These are phyloP conservation scores for Catagonus wagneri DNA, from an alignment of 2,113 vertebrate species.

Conservation along the genomic window DNA sequence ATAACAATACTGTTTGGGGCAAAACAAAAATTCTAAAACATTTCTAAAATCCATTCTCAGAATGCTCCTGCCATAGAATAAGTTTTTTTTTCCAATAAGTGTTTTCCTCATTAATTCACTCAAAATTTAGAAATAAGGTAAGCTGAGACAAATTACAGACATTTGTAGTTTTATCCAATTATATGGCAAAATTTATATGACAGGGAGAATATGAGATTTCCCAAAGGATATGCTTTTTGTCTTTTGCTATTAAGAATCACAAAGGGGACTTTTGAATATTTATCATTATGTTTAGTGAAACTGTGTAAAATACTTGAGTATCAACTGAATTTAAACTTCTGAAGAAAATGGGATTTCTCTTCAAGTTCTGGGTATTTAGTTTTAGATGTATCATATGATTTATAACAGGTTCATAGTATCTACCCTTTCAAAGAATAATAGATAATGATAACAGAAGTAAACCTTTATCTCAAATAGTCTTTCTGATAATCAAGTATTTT, in stretches of 20 bases:
- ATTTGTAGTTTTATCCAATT: neutral
- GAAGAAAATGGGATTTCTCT: neutral
- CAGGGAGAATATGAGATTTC: neutral
- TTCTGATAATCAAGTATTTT: conserved; percentile 22
- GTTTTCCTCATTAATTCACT: neutral
- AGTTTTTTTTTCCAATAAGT: neutral
- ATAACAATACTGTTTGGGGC: neutral
- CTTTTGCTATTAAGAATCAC: neutral
- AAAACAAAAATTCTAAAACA: neutral
- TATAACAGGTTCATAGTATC: neutral
- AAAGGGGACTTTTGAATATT: neutral
- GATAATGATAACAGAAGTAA: neutral
- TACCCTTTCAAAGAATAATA: neutral
- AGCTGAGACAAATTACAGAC: neutral
- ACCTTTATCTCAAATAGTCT: neutral
- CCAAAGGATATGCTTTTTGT: neutral
- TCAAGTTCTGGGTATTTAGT: neutral
- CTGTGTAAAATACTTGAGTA: neutral
- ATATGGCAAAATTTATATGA: neutral
- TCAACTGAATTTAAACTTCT: neutral
- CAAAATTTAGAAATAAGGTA: conserved; percentile 38
- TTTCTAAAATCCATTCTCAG: neutral
- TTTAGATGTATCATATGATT: neutral
- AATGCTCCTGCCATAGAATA: neutral
- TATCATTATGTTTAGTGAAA: neutral